Base-by-base conservation (phyloP, 2,113 vertebrate genomes). In the Pygoscelis adeliae region DNA sequence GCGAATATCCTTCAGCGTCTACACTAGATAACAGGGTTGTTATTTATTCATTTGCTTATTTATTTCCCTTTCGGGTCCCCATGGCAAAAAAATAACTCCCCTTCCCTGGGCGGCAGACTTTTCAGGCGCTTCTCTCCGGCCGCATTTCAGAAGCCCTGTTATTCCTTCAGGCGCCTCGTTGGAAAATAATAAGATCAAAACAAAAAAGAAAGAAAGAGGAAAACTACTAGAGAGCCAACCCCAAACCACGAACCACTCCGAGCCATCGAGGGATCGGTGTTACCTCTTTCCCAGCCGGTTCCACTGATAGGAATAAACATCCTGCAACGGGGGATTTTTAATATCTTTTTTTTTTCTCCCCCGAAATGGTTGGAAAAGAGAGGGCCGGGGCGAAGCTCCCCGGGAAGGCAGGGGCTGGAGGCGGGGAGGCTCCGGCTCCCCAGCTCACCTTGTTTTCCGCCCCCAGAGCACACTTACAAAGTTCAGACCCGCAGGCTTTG, bases 1-100 rank as follows among this genome's bases (percentile, higher is more conserved):
- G 77, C 44, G 76, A 93, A 89, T 72, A 90, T 95, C 90, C 95
- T 93, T 95, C 95, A 93, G 69, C 59, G 73, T 92, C 95, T 93
- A 76, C 71, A 74, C 46, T 70, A 96, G 94, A 93, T 93, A 94
- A 95, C 71, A 74, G 92, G 81, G n/a, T 44, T 86, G 62, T 87
- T 95, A 84, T 95, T 93, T 93, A 91, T 95, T 88, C 9, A 88
- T 90, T 90, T 59, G 49, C 22, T 71, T 91, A 25, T 90, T 87
- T 91, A 83, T 95, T 94, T 96, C 67, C 63, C 84, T 88, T 93
- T 90, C 70, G 38, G 32, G 79, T 83, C 59, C 67, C 53, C n/a
- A 13, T 34, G 40, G 86, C 21, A 91, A 85, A 96, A 82, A 91
- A 20, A n/a, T 16, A 70, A 19, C 36, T 80, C 46, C 73, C 56